Evolutionary conservation across 2,888 invertebrate species (phyloP).

Genomic region (Morinoia aosen): DNA sequence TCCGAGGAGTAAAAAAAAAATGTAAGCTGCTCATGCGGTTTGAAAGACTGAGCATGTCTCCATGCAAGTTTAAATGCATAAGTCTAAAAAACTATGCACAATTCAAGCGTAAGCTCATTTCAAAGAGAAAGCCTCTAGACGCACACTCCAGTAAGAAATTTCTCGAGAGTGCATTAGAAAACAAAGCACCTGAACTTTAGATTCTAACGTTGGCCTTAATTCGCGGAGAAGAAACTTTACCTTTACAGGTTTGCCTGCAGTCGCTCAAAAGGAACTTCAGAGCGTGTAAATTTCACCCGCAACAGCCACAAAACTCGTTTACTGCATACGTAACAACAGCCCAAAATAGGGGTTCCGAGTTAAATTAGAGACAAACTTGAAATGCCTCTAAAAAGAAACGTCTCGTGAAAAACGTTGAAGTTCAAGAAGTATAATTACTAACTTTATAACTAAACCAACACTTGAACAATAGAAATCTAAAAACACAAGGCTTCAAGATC

Average conservation of each 20-base stretch:
- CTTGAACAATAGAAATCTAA: no score
- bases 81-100: not conserved
- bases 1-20: not conserved
- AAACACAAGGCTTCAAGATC: no score
- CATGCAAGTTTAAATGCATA: no score
- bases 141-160: not conserved
- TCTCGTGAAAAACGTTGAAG: not conserved
- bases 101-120: not conserved
- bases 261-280: not conserved
- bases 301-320: not conserved
- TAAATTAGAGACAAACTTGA: not conserved
- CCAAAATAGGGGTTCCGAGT: not conserved
- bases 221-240: no score
- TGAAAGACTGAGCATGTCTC: no score
- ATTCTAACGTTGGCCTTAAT: not conserved
- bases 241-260: not conserved
- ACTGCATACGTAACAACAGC: not conserved
- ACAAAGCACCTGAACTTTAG: not conserved
- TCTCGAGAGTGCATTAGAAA: not conserved
- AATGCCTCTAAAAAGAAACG: not conserved
- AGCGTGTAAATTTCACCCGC: not conserved
- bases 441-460: no score
- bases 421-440: not conserved
- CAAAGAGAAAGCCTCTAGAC: not conserved
- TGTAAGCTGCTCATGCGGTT: not conserved